phyloP scores from a whole-genome alignment of 2,797 vertebrate genomes.

The Ptychadena robeensis region DNA sequence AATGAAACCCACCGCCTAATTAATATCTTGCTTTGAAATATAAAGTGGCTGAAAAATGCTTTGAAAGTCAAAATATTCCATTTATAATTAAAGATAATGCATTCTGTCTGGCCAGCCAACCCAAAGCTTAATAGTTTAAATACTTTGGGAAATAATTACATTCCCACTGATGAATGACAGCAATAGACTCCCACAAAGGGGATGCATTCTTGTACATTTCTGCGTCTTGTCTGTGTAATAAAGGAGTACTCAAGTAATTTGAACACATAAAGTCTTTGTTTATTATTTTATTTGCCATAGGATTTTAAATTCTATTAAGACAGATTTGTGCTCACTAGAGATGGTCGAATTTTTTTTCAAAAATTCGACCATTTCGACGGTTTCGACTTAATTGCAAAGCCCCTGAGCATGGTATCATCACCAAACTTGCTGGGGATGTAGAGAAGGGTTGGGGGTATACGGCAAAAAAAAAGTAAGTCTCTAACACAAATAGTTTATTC shows the following conservation, averaged over 20 bases:
- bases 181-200: no score
- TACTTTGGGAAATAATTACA: constrained; percentile 6
- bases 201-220: no score
- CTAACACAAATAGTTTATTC: no score
- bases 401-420: no score
- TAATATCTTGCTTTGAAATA: constrained; percentile 15
- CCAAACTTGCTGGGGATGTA: no score
- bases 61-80: background rate
- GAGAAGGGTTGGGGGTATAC: no score
- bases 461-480: no score
- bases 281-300: no score
- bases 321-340: background rate
- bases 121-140: constrained; percentile 7
- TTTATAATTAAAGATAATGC: constrained; percentile 37
- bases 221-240: background rate
- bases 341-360: no score
- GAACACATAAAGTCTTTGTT: background rate
- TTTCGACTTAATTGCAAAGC: no score
- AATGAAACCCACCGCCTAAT: constrained; percentile 13
- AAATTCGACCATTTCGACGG: no score
- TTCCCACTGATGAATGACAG: background rate
- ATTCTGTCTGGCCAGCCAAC: constrained; percentile 18
- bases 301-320: no score
- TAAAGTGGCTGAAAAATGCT: constrained; percentile 9
- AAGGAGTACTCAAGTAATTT: background rate